These are phyloP conservation scores for Merluccius polli DNA, from an alignment of 2,797 vertebrate genomes.

Conservation along the genomic window DNA sequence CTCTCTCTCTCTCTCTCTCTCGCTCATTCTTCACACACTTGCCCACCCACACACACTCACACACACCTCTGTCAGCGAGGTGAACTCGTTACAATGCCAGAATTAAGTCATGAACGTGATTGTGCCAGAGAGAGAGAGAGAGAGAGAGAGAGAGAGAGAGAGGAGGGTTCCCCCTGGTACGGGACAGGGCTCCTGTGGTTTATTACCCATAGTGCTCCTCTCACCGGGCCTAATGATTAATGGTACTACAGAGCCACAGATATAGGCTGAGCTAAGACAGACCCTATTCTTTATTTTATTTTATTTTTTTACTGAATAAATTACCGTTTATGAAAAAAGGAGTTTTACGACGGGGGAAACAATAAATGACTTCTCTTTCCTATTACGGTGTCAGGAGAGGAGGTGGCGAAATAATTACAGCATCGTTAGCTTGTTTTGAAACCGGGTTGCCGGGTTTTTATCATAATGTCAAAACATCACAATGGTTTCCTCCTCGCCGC, in stretches of 20 bases:
- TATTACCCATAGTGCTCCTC: slow-evolving; percentile 49
- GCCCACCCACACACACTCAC: slow-evolving; percentile 5
- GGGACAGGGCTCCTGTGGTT: slow-evolving; percentile 38
- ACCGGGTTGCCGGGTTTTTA: neutral
- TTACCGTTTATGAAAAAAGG: slow-evolving; percentile 37
- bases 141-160: neutral
- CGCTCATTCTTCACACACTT: slow-evolving; percentile 3
- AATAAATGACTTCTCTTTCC: slow-evolving; percentile 7
- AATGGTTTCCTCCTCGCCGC: neutral
- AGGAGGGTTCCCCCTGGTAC: slow-evolving; percentile 61
- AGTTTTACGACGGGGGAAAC: slow-evolving; percentile 31
- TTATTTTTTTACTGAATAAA: slow-evolving; percentile 48
- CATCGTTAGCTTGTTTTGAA: slow-evolving; percentile 24
- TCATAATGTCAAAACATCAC: neutral
- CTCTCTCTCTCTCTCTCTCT: slow-evolving; percentile 10
- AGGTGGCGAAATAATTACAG: slow-evolving; percentile 20
- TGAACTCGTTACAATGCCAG: slow-evolving; percentile 46
- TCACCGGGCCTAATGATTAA: slow-evolving; percentile 66
- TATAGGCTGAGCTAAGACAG: slow-evolving; percentile 64
- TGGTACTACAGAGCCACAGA: slow-evolving; percentile 63
- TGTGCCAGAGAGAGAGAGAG: slow-evolving; percentile 43
- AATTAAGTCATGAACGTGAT: slow-evolving; percentile 47
- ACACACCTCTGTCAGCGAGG: slow-evolving; percentile 25
- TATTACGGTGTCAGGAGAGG: neutral
- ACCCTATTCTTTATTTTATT: slow-evolving; percentile 45